Percentiles rank a stretch among this genome's conserved stretches.
phyloP scores from a whole-genome alignment of 2,113 vertebrate genomes.

The Cathartes aura region DNA sequence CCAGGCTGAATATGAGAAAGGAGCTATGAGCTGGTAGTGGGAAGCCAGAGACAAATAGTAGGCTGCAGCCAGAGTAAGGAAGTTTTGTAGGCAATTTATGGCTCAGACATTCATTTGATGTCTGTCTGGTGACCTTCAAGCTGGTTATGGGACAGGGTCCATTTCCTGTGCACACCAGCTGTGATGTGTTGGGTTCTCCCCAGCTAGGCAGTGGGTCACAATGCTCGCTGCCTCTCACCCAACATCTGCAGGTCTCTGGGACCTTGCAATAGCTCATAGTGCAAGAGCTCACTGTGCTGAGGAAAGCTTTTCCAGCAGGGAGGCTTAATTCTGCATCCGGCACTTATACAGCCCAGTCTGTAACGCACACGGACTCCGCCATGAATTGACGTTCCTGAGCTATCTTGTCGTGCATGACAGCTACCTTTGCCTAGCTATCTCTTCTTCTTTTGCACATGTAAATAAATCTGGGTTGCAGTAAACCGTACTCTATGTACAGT shows the following conservation, averaged over 20 bases:
- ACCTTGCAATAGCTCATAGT: background rate
- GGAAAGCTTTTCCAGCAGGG: background rate
- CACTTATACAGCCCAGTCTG: background rate
- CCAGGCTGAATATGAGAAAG: background rate
- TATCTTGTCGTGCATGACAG: accelerated
- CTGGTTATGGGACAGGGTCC: background rate
- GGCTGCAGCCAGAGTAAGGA: background rate
- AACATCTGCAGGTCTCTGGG: background rate
- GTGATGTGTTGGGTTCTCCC: background rate
- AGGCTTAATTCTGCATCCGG: background rate
- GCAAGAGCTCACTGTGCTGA: background rate
- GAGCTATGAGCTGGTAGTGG: background rate
- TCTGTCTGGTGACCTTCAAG: background rate
- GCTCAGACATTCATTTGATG: background rate
- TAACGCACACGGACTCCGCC: accelerated
- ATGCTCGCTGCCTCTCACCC: background rate
- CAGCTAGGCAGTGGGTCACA: background rate
- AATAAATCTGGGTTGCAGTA: background rate
- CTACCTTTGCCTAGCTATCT: background rate
- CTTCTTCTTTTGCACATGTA: background rate
- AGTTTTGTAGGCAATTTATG: background rate
- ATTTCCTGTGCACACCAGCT: background rate
- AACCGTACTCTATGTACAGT: background rate
- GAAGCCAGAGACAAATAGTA: background rate
- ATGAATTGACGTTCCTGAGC: background rate